Evolutionary conservation across 2,888 invertebrate genomes (phyloP).

Genomic region (Parthenolecanium corni): DNA sequence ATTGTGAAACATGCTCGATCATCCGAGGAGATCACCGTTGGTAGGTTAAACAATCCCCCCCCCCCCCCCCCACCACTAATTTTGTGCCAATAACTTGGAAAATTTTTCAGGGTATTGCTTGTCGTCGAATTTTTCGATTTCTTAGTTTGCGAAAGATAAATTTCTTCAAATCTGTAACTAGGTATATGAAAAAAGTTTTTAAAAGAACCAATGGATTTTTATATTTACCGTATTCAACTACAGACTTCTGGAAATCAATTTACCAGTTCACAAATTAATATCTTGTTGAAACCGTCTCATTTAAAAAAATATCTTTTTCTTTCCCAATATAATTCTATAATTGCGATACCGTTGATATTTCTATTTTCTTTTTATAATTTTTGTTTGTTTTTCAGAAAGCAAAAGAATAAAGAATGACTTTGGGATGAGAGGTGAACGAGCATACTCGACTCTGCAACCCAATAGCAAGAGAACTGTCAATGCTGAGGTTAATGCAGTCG

Average conservation of each 20-base stretch:
- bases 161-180: not conserved
- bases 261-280: too few relatives aligned
- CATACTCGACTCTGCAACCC: conserved; percentile 18
- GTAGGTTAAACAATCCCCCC: not conserved
- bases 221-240: too few relatives aligned
- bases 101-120: too few relatives aligned
- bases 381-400: conserved; percentile 1
- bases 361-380: too few relatives aligned
- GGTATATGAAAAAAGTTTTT: too few relatives aligned
- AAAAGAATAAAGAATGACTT: conserved; percentile 16
- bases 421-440: conserved; percentile 9
- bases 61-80: not conserved
- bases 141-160: too few relatives aligned
- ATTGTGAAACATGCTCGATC: conserved; percentile 18
- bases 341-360: not conserved
- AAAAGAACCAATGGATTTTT: too few relatives aligned
- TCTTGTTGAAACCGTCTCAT: too few relatives aligned
- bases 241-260: too few relatives aligned
- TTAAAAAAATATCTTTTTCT: not conserved
- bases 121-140: too few relatives aligned
- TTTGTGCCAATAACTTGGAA: not conserved
- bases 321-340: not conserved
- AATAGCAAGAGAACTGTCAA: conserved; percentile 5
- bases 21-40: conserved; percentile 15
- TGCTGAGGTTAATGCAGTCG: not conserved